Evolutionary conservation across 2,797 vertebrate species (phyloP), one percentile per base, ranked within the genome.

Genomic region (Hippopotamyrus pictus): DNA sequence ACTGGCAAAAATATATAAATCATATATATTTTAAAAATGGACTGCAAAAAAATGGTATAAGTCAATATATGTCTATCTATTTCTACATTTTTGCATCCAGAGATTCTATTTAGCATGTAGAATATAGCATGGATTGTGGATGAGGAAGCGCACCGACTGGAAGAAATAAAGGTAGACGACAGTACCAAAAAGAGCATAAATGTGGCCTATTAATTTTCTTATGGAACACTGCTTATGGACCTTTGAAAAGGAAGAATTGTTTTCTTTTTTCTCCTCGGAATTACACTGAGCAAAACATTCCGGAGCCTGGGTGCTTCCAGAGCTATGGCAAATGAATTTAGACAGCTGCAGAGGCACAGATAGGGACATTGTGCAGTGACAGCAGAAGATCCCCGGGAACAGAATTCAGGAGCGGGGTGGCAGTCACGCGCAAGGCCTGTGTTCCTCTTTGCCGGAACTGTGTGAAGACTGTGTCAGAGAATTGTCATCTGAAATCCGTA

Each of bases 261-360:
- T 91, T 59, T 86, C 62, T 89, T 44, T 91, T 88, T 82, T 48
- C 54, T 25, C 44, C 69, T n/a, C 25, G 11, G 79, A 88, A 91
- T 92, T 88, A 91, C 92, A 93, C 87, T 82, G 87, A 93, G 92
- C 44, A 33, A 79, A 92, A 92, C 92, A 91, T 91, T 93, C 92
- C 90, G 90, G 17, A 84, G 92, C 91, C 90, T 90, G 91, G 92
- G 91, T 90, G 89, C 88, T 90, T 51, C 88, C 86, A 90, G 90
- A 92, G 92, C 92, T 91, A 89, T 90, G 73, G 90, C 93, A 90
- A 94, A 94, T 94, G 93, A 93, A 95, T 95, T 93, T 93, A 91
- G 93, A 95, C 93, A 94, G 95, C 92, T 95, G 94, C 94, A 92
- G 88, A 92, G 92, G 90, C 91, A 92, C 92, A 94, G 91, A 94